phyloP scores from a whole-genome alignment of 2,113 vertebrate genomes.

The Aepyceros melampus region DNA sequence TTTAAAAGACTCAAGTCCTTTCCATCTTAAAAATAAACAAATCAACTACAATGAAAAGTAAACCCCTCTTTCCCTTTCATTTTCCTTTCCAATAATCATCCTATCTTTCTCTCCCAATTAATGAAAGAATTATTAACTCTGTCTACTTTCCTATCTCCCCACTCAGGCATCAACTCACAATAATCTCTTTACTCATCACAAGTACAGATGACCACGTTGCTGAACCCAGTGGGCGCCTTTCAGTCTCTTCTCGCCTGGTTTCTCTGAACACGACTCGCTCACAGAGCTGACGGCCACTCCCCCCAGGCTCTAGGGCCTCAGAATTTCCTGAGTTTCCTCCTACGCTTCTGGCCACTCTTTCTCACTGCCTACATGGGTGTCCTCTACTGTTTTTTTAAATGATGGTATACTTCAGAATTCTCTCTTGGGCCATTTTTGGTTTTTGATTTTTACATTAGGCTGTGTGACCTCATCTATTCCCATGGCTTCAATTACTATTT shows the following conservation, averaged over 20 bases:
- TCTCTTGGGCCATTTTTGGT: background rate
- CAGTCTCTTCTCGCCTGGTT: background rate
- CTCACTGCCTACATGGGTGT: background rate
- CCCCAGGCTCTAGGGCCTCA: background rate
- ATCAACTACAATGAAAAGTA: background rate
- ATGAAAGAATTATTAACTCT: background rate
- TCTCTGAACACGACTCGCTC: background rate
- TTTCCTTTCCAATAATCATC: background rate
- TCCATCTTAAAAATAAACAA: conserved; percentile 17
- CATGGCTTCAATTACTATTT: background rate
- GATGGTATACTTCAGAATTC: background rate
- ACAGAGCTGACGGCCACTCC: background rate
- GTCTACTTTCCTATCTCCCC: background rate
- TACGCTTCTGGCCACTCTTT: background rate
- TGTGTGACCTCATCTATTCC: background rate
- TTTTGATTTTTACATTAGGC: background rate
- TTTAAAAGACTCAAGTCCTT: background rate
- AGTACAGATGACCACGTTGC: background rate
- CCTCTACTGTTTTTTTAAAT: background rate
- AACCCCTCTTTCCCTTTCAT: background rate
- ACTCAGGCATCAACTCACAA: background rate
- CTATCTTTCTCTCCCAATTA: background rate
- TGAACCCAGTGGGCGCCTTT: background rate
- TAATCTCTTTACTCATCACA: background rate
- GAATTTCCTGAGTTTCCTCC: background rate